A percentile compares a stretch with the other conserved stretches of the same genome.
These are phyloP conservation scores for Calyptommatus sinebrachiatus DNA, from an alignment of 2,113 vertebrate species.

Conservation along the genomic window DNA sequence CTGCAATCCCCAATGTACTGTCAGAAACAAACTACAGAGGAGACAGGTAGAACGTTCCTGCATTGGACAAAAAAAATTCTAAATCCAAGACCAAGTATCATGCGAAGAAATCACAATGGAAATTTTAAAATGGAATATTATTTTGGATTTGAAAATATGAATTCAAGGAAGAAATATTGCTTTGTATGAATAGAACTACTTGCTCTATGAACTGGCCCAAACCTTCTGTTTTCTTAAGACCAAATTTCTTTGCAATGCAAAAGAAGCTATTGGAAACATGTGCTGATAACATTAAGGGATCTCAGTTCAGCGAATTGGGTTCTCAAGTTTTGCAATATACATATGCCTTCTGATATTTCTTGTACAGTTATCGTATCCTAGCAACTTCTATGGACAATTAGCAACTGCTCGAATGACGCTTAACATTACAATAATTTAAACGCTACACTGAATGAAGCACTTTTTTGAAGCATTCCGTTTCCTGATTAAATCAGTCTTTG, in stretches of 20 bases:
- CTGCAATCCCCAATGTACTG: background rate
- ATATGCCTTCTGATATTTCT: constrained; percentile 27
- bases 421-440: constrained; percentile 15
- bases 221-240: background rate
- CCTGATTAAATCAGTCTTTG: constrained; percentile 14
- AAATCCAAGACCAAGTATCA: background rate
- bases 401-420: constrained; percentile 8
- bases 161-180: background rate
- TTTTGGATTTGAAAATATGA: background rate
- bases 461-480: background rate
- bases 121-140: background rate
- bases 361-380: background rate
- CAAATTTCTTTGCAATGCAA: background rate
- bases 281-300: constrained; percentile 25
- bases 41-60: background rate
- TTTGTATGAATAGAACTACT: background rate
- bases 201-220: background rate
- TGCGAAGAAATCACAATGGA: background rate
- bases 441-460: constrained; percentile 7
- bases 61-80: background rate
- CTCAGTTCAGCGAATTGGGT: constrained; percentile 6
- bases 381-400: background rate
- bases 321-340: constrained; percentile 12
- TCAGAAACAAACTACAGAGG: background rate
- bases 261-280: background rate